Base-by-base conservation (phyloP, 2,797 vertebrate genomes). In the Poeciliopsis infans region DNA sequence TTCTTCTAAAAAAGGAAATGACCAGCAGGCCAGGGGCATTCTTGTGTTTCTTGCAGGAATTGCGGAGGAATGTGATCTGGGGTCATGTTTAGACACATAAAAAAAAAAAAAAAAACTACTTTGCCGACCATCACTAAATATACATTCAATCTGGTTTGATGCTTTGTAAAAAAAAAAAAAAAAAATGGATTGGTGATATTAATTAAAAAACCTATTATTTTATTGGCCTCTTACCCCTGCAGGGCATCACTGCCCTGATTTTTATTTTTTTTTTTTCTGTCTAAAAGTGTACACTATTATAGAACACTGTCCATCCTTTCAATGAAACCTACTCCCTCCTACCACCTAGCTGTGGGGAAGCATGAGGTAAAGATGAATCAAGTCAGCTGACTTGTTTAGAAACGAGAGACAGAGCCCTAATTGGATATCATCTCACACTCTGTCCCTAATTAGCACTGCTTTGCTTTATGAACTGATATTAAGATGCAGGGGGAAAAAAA, bases 391-490 rank as follows among this genome's bases (percentile, higher is more conserved):
- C 89, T 90, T 85, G 81, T 92, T 93, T 90, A 84, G 81, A 93
- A 91, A 88, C 82, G 18, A 86, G 80, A 89, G 87, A 85, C 85
- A 28, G 73, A 79, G 76, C 81, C 85, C 89, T 93, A 93, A 94
- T 95, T 95, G 92, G 92, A 90, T 90, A 94, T 92, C 93, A 90
- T 89, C 91, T 90, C 78, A 55, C 89, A 89, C 83, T 88, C 88
- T 91, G 88, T 83, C 82, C 77, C 89, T 95, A 93, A 94, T 93
- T 93, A 94, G 91, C 68, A 5, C 82, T 49, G 90, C 79, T 64
- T 92, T 82, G 87, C 91, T 92, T 92, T 91, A 92, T 91, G 92
- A 93, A 90, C 88, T 88, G 87, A 92, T 93, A 89, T 94, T 93
- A 92, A 93, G 88, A 93, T 92, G 89, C 89, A 72, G 87, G 87